phyloP scores from a whole-genome alignment of 2,888 invertebrate species.

The Diarsia dahlii region DNA sequence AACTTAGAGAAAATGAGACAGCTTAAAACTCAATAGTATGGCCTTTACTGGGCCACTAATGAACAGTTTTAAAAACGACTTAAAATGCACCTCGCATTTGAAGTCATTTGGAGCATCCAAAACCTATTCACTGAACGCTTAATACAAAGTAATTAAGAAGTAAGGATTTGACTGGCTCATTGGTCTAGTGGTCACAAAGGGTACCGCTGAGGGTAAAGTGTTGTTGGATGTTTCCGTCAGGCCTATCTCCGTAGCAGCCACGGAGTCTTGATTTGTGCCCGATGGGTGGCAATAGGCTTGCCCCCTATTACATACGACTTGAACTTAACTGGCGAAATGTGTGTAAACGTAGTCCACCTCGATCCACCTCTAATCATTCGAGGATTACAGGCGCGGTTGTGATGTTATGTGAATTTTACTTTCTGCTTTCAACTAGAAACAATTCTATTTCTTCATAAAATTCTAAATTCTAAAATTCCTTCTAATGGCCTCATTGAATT shows the following conservation, averaged over 20 bases:
- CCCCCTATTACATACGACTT: no score
- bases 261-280: no score
- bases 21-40: not conserved
- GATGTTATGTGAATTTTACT: not conserved
- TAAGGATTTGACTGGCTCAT: no score
- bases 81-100: not conserved
- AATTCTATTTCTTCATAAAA: not conserved
- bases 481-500: not conserved
- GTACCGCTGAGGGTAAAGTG: no score
- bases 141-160: not conserved
- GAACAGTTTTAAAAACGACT: not conserved
- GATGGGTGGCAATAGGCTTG: no score
- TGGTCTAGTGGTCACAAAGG: no score
- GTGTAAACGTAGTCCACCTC: no score
- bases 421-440: not conserved
- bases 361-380: no score
- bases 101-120: not conserved
- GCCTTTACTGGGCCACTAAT: not conserved
- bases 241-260: no score
- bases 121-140: not conserved
- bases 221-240: no score
- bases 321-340: no score
- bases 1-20: not conserved
- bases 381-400: no score
- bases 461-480: not conserved